Base-by-base conservation (phyloP, 2,797 vertebrate genomes). In the Muraenolepis orangiensis region DNA sequence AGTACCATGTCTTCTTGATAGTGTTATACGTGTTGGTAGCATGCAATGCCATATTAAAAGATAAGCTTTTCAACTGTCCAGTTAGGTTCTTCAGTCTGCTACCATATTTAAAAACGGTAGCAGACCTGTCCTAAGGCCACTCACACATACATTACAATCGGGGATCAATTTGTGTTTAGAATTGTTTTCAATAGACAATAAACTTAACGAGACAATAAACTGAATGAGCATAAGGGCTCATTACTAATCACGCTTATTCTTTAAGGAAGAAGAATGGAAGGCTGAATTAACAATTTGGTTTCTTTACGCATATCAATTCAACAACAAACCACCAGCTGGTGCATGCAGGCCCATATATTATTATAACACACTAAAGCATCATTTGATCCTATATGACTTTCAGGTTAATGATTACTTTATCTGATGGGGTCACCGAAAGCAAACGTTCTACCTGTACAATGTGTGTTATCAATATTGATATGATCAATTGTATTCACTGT, bases 401-500 rank as follows among this genome's bases (percentile, higher is more conserved):
- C 80, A 84, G 76, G 77, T 74, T 73, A 69, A 80, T 12, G 32
- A 74, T 23, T 46, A 3, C 40, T 71, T 72, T 14, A 61, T 34
- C 4, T 13, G 70, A 51, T 82, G 73, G 57, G 76, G 72, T 88
- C 85, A 85, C 86, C 86, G 79, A 86, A 77, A 76, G 64, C 72
- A 76, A 72, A 64, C 81, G 72, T 80, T 73, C 26, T 74, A 75
- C 72, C 82, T 82, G 87, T 61, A 74, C 73, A 68, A 72, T 69
- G 73, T 81, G 85, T 86, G 80, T 28, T 86, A 87, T 84, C 82
- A 88, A 82, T 88, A 86, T 81, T 70, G 69, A 76, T 85, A 84
- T 90, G 84, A 86, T 86, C 74, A 76, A 76, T 75, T 91, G 23
- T 70, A 80, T 89, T 81, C 88, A 80, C 80, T 86, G 79, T 91